Base-by-base conservation (phyloP, 1,140 invertebrate species). In the Cryptotermes secundus region DNA sequence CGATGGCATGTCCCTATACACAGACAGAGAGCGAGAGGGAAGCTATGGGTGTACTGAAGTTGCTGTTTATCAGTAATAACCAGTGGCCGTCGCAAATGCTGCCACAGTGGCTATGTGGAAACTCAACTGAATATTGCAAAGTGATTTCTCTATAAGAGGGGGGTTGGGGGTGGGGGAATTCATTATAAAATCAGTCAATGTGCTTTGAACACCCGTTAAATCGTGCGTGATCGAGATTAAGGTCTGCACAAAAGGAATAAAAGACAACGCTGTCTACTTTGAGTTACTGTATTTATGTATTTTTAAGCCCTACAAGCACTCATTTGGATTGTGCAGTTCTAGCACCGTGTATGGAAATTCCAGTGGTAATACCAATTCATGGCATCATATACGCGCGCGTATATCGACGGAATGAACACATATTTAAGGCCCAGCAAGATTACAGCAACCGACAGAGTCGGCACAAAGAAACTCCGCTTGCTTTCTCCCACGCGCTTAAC, bases 181-280 rank as follows among this genome's bases (percentile, higher is more conserved):
- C 59, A 72, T 72, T 72, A 72, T 6, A 72, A 72, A 72, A 72
- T 72, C 59, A 72, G 59, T 72, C 59, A 72, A 72, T 72, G 59
- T 72, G 59, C 59, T 72, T 72, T 72, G 59, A 72, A 72, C 59
- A 72, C 59, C 59, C 59, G 59, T 72, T 72, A 72, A 72, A 72
- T 72, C 59, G 59, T 14, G 59, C 59, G 59, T 72, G n/a, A 72
- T 31, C 59, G 59, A 31, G 59, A 72, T 72, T 72, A 72, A 72
- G 59, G 59, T 72, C 59, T 72, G 59, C 16, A 72, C 59, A 72
- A 72, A 72, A 7, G 59, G 59, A 72, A 72, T 72, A 72, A 31
- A n/a, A 72, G 59, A 72, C 7, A 59, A n/a, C n/a, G n/a, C 1
- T 31, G 59, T 72, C 59, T 31, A 72, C 59, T 72, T 72, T 72